phyloP scores from a whole-genome alignment of 2,888 invertebrate genomes.

The Cheilosia variabilis region DNA sequence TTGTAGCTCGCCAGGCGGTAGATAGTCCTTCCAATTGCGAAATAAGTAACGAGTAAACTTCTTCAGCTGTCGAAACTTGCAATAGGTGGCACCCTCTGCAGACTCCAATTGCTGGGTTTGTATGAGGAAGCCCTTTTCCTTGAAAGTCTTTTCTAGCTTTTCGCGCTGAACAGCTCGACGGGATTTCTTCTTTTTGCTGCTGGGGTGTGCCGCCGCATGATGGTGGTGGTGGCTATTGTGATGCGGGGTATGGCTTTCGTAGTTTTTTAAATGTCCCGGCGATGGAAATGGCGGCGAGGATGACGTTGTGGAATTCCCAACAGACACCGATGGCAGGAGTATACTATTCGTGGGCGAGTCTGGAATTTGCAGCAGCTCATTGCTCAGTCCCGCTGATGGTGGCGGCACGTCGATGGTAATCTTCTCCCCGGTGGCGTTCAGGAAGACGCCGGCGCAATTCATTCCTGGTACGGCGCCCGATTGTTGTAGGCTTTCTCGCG shows the following conservation, averaged over 20 bases:
- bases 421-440: conserved; percentile 85
- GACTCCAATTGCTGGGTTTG: conserved; percentile 97
- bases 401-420: conserved; percentile 81
- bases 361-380: conserved; percentile 82
- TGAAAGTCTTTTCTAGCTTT: conserved; percentile 95
- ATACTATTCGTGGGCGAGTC: conserved; percentile 80
- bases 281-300: conserved; percentile 76
- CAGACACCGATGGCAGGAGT: conserved; percentile 76
- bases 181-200: conserved; percentile 87
- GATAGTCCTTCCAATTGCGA: conserved; percentile 96
- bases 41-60: conserved; percentile 96
- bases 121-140: conserved; percentile 95
- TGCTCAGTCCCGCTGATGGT: conserved; percentile 81
- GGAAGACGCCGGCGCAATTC: conserved; percentile 84
- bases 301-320: conserved; percentile 56
- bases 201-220: conserved; percentile 74
- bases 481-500: conserved; percentile 88
- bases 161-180: conserved; percentile 93
- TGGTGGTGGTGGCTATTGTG: conserved; percentile 67
- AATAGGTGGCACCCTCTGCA: conserved; percentile 96
- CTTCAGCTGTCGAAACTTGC: conserved; percentile 94
- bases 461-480: conserved; percentile 85
- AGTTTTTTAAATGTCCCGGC: conserved; percentile 49
- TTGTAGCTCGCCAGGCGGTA: conserved; percentile 89
- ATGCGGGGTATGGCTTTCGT: conserved; percentile 27